Evolutionary conservation across 1,140 invertebrate species (phyloP).

Genomic region (Himalopsyche phryganea): DNA sequence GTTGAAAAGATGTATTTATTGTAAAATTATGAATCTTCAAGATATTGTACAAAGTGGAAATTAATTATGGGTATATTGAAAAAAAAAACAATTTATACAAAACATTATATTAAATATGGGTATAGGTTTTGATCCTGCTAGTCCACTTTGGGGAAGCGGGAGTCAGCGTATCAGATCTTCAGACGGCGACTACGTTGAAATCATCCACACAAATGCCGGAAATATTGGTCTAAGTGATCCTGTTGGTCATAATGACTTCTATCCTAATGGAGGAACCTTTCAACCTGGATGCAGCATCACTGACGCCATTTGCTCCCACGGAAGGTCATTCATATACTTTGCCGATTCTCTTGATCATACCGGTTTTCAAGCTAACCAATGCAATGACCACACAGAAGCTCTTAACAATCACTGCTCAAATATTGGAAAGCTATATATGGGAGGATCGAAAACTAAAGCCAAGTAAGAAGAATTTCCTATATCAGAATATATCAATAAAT

Average conservation of each 20-base stretch:
- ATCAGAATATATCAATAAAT: background rate
- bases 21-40: too few species aligned
- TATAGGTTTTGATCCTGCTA: constrained; percentile 52
- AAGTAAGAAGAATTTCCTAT: constrained; percentile 10
- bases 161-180: constrained; percentile 37
- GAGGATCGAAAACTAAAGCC: constrained; percentile 27
- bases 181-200: constrained; percentile 60
- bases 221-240: constrained; percentile 52
- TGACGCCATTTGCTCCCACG: constrained; percentile 44
- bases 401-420: constrained; percentile 37
- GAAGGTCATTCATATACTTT: constrained; percentile 50
- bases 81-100: too few species aligned
- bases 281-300: constrained; percentile 58
- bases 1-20: too few species aligned
- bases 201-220: constrained; percentile 62
- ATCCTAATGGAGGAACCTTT: constrained; percentile 54
- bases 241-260: constrained; percentile 60
- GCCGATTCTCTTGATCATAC: constrained; percentile 44
- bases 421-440: constrained; percentile 39
- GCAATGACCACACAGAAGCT: constrained; percentile 37
- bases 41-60: too few species aligned
- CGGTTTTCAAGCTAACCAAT: constrained; percentile 39
- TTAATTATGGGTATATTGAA: too few species aligned
- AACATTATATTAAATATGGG: too few species aligned
- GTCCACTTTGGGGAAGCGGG: constrained; percentile 39